phyloP scores from a whole-genome alignment of 2,888 invertebrate species.

The Gymnosoma rotundatum region DNA sequence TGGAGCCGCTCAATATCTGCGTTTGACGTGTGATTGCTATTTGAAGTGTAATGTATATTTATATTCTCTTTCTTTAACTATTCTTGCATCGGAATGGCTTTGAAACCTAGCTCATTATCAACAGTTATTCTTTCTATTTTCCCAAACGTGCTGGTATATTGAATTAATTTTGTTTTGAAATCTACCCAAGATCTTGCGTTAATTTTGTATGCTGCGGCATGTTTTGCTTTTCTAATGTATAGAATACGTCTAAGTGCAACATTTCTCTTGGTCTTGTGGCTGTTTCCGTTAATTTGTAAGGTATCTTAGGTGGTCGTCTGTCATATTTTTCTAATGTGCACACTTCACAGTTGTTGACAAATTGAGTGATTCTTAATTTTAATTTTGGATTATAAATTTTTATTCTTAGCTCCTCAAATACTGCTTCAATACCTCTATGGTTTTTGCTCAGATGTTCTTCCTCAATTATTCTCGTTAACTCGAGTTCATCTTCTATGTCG shows the following conservation, averaged over 20 bases:
- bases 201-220: constrained; percentile 29
- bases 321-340: constrained; percentile 65
- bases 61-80: constrained; percentile 61
- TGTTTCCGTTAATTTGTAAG: constrained; percentile 71
- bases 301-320: constrained; percentile 60
- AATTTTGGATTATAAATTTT: constrained; percentile 64
- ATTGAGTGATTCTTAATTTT: constrained; percentile 63
- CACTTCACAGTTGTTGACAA: constrained; percentile 66
- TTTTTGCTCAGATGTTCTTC: not conserved
- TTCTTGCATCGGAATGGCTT: constrained; percentile 66
- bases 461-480: constrained; percentile 8
- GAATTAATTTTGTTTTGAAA: constrained; percentile 57
- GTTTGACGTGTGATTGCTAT: constrained; percentile 65
- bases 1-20: constrained; percentile 68
- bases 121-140: constrained; percentile 59
- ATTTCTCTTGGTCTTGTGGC: constrained; percentile 71
- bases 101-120: constrained; percentile 56
- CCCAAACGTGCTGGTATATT: constrained; percentile 53
- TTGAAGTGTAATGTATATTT: constrained; percentile 68
- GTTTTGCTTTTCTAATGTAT: constrained; percentile 31
- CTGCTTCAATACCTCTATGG: not conserved
- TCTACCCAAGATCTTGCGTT: constrained; percentile 44
- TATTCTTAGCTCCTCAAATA: constrained; percentile 25
- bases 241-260: constrained; percentile 39
- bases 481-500: not conserved